Conservation (phyloP, 1,140 invertebrate genomes). For the Heliconius congener region DNA sequence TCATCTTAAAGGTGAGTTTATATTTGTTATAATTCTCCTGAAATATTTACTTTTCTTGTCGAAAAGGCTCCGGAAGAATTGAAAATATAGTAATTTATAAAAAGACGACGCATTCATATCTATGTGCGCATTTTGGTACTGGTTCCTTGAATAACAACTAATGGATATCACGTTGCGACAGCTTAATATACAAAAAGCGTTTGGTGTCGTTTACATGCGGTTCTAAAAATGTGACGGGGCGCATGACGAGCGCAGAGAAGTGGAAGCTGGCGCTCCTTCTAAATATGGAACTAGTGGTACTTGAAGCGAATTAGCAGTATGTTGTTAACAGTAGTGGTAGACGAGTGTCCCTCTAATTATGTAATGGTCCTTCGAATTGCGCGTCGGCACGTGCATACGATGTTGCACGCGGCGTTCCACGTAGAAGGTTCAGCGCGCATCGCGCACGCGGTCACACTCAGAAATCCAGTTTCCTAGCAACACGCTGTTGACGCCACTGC, state of each 20-base stretch:
- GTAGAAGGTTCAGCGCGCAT: slow-evolving; percentile 65
- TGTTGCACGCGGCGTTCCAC: slow-evolving; percentile 69
- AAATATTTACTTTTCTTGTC: slow-evolving; percentile 15
- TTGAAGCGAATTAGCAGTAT: slow-evolving; percentile 52
- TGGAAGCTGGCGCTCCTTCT: slow-evolving; percentile 71
- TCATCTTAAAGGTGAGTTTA: slow-evolving; percentile 62
- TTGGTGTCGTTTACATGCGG: slow-evolving; percentile 76
- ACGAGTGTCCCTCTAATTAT: slow-evolving; percentile 64
- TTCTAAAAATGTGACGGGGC: slow-evolving; percentile 77
- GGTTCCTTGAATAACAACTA: slow-evolving; percentile 44
- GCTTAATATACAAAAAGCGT: slow-evolving; percentile 40
- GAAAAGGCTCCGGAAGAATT: slow-evolving; percentile 15
- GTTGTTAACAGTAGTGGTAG: slow-evolving; percentile 47
- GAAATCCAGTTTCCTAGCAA: slow-evolving; percentile 77
- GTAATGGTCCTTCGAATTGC: slow-evolving; percentile 66
- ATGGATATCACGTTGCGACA: slow-evolving; percentile 43
- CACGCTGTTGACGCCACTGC: slow-evolving; percentile 76
- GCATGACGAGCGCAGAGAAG: slow-evolving; percentile 62
- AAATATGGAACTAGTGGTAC: slow-evolving; percentile 75
- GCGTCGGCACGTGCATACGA: slow-evolving; percentile 64
- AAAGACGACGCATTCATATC: slow-evolving; percentile 44
- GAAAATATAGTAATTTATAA: slow-evolving; percentile 33
- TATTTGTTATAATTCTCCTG: slow-evolving; percentile 17
- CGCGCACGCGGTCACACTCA: slow-evolving; percentile 69
- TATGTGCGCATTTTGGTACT: slow-evolving; percentile 66